Evolutionary conservation across 2,113 vertebrate genomes (phyloP).

Genomic region (Carollia perspicillata): DNA sequence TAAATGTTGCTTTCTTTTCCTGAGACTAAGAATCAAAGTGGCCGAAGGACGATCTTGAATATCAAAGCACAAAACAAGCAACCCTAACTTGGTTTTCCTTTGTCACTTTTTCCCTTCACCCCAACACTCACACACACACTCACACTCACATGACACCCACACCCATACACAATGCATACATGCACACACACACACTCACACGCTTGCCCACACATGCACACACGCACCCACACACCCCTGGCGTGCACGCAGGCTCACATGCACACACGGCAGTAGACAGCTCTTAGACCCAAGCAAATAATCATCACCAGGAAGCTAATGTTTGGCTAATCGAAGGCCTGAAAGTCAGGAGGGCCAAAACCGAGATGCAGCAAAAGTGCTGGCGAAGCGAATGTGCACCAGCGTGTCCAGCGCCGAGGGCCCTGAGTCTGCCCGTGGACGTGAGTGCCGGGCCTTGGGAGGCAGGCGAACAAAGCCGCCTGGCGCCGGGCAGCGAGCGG

Average conservation of each 20-base stretch:
- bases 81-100: neutral
- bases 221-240: no score
- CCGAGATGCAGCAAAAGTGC: neutral
- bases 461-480: constrained; percentile 23
- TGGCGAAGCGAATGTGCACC: neutral
- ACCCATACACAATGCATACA: neutral
- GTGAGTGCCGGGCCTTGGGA: constrained; percentile 34
- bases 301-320: neutral
- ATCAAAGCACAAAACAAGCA: neutral
- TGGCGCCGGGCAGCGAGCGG: neutral
- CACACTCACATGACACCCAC: no score
- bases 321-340: constrained; percentile 53
- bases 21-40: neutral
- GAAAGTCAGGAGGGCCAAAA: neutral
- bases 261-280: neutral
- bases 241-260: rapidly evolving
- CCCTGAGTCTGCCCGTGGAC: neutral
- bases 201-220: no score
- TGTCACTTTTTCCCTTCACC: neutral
- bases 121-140: no score
- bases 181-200: neutral
- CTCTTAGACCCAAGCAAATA: neutral
- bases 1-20: neutral
- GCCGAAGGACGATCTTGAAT: neutral
- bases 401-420: neutral